A percentile compares a stretch with the other conserved stretches of the same genome.
Evolutionary conservation across 2,113 vertebrate species (phyloP).

Genomic region (Sakesphorus luctuosus): DNA sequence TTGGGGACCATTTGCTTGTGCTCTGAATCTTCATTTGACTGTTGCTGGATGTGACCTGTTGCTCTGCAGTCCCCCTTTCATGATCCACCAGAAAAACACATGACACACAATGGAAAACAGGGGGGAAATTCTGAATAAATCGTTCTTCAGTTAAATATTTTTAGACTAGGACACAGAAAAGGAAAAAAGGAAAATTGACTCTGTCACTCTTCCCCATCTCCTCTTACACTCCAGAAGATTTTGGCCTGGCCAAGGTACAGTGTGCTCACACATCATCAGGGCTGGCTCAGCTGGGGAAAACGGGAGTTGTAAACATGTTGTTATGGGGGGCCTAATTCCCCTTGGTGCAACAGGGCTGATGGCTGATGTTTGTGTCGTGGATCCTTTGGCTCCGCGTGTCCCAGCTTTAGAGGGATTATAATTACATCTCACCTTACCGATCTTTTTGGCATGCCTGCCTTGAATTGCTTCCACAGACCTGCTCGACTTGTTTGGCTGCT

Average conservation of each 20-base stretch:
- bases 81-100: background rate
- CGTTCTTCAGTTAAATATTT: background rate
- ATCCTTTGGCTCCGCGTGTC: background rate
- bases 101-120: background rate
- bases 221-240: background rate
- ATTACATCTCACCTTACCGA: constrained; percentile 59
- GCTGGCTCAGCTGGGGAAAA: background rate
- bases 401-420: constrained; percentile 35
- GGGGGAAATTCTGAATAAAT: background rate
- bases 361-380: background rate
- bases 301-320: background rate
- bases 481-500: constrained; percentile 64
- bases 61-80: background rate
- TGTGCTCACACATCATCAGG: fast-evolving
- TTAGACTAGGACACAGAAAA: background rate
- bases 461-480: constrained; percentile 55
- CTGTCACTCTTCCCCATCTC: background rate
- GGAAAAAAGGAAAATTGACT: background rate
- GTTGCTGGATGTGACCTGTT: background rate
- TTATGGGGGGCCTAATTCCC: background rate
- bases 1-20: background rate
- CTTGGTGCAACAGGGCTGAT: background rate
- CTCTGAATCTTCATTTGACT: background rate
- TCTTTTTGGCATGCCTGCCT: constrained; percentile 38
- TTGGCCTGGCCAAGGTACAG: background rate